These are phyloP conservation scores for Quadroppia sp. DNA, from an alignment of 2,888 invertebrate species.

Conservation along the genomic window DNA sequence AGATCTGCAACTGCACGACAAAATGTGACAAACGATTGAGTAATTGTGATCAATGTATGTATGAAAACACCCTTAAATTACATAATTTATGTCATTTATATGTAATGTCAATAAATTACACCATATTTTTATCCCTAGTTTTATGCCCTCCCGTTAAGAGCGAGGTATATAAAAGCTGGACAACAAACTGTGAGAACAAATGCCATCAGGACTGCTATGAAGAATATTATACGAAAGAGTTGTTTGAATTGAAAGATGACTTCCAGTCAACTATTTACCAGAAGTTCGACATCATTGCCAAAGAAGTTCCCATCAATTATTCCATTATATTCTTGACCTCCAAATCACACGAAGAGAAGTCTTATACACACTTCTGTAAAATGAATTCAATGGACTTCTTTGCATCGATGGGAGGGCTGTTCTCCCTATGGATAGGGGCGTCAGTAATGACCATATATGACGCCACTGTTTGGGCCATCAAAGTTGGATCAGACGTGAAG, in stretches of 20 bases:
- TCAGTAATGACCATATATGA: constrained; percentile 12
- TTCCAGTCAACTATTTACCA: not conserved
- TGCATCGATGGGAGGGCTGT: constrained; percentile 12
- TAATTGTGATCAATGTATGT: not conserved
- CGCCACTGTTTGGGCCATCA: not conserved
- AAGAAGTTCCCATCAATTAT: too few species aligned
- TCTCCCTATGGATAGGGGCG: constrained; percentile 23
- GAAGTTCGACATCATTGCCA: not conserved
- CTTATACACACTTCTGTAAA: constrained; percentile 37
- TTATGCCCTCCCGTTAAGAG: not conserved
- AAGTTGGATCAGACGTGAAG: not conserved
- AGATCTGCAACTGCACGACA: constrained; percentile 1
- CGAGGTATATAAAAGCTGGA: not conserved
- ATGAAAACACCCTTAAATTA: too few species aligned
- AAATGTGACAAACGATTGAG: constrained; percentile 4
- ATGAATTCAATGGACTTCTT: constrained; percentile 1
- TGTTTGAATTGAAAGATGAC: constrained; percentile 1
- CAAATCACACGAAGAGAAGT: constrained; percentile 49
- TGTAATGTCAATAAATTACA: not conserved
- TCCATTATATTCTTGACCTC: constrained; percentile 51
- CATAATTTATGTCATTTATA: too few species aligned
- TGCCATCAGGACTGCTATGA: not conserved
- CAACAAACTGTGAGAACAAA: not conserved
- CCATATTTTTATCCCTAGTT: not conserved
- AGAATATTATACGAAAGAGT: not conserved